Evolutionary conservation across 1,140 invertebrate genomes (phyloP).

Genomic region (Augochlora pura): DNA sequence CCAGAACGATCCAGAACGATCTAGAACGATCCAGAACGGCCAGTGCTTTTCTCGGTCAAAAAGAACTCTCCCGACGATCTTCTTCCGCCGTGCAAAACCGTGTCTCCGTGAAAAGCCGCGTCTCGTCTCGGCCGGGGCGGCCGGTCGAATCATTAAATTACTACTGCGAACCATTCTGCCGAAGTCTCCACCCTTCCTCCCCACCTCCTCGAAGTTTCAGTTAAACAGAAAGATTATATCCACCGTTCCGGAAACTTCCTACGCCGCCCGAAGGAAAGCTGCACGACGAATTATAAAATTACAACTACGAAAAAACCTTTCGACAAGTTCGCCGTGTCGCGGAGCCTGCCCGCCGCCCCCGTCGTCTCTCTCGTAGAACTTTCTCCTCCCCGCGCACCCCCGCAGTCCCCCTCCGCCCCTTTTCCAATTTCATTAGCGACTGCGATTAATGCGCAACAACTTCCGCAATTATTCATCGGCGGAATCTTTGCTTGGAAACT

Average conservation of each 20-base stretch:
- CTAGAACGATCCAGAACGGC: no score
- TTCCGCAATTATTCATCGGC: no score
- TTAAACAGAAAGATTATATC: not conserved
- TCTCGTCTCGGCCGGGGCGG: not conserved
- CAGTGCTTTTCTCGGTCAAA: not conserved
- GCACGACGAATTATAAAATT: not conserved
- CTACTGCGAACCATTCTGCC: not conserved
- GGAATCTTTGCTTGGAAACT: no score
- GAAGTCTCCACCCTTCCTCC: no score
- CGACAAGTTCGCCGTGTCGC: not conserved
- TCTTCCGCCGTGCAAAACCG: not conserved
- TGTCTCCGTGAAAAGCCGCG: not conserved
- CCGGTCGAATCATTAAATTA: conserved; percentile 6
- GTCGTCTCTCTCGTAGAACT: no score
- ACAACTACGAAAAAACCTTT: not conserved
- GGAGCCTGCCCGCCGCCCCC: not conserved
- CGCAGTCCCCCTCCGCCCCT: no score
- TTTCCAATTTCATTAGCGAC: no score
- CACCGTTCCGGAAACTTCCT: not conserved
- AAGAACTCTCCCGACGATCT: not conserved
- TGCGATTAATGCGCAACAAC: no score
- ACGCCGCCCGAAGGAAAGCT: not conserved
- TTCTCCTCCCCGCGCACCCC: not conserved
- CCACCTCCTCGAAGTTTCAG: not conserved
- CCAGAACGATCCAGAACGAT: no score